Base-by-base conservation (phyloP, 1,140 invertebrate species). In the Colletes latitarsis region DNA sequence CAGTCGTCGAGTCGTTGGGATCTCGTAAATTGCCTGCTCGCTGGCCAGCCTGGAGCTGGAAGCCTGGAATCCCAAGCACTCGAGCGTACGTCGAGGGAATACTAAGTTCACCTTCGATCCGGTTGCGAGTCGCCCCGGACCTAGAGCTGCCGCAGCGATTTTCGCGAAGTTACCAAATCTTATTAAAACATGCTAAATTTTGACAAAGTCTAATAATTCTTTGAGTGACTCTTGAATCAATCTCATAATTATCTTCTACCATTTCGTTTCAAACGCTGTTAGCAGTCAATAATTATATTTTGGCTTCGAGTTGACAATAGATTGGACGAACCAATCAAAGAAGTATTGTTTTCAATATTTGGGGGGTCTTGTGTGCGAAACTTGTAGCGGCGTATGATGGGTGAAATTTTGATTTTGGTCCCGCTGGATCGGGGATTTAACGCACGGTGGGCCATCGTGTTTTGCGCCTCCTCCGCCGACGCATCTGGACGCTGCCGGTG, bases 401-500 rank as follows among this genome's bases (percentile, higher is more conserved):
- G 30, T 30, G 30, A 30, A 30, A 30, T 30, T 30, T 30, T 2
- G 30, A 30, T 30, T 30, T 30, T 30, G 30, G 30, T 30, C 30
- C 30, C 30, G 30, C 30, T 30, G 30, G 30, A 30, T 30, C 30
- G 30, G 30, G 30, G 30, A 30, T 30, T 30, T 30, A 30, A 30
- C 30, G 30, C 30, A 30, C 30, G 30, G 30, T 30, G 30, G 30
- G 30, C 30, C 30, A 30, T 30, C 30, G 69, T 84, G 70, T 84
- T 74, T 68, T 82, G 75, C 53, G 80, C 74, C 75, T 66, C 76
- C 84, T 81, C 88, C 88, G 82, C 76, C 84, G 81, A 89, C 83
- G 83, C 88, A 91, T 90, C 90, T 89, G 88, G 84, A 85, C 84
- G 67, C 49, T n/a, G 52, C 41, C 17, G 71, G 57, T 39, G 62